phyloP scores from a whole-genome alignment of 2,888 invertebrate species.

The Ommatoiulus sabulosus region DNA sequence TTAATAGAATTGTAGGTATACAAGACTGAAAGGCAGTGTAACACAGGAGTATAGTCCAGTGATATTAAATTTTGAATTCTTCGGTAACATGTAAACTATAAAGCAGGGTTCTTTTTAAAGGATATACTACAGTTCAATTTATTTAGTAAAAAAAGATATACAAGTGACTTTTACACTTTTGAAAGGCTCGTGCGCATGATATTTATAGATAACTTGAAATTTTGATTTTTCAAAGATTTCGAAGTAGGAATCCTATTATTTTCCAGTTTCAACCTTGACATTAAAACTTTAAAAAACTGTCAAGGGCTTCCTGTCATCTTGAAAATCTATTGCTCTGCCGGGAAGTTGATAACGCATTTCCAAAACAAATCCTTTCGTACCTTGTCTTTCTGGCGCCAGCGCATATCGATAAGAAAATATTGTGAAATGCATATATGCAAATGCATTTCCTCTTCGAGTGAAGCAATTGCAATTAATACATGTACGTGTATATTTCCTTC shows the following conservation, averaged over 20 bases:
- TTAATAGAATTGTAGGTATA: too few relatives aligned
- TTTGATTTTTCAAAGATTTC: neutral
- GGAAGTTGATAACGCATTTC: neutral
- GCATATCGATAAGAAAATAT: neutral
- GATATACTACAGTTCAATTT: too few relatives aligned
- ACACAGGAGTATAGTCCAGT: too few relatives aligned
- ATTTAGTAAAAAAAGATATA: too few relatives aligned
- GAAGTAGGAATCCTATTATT: too few relatives aligned
- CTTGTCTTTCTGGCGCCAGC: neutral
- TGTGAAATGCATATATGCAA: neutral
- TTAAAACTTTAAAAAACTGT: neutral
- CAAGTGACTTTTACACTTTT: too few relatives aligned
- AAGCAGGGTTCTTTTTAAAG: too few relatives aligned
- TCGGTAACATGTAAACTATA: too few relatives aligned
- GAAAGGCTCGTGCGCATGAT: neutral
- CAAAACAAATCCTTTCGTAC: neutral
- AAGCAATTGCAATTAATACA: neutral
- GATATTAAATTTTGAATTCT: too few relatives aligned
- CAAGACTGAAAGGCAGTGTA: too few relatives aligned
- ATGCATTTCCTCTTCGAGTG: neutral
- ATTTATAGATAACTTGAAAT: neutral
- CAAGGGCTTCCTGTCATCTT: neutral
- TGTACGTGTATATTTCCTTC: neutral
- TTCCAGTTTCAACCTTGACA: neutral
- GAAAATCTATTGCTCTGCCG: neutral